Base-by-base conservation (phyloP, 1,140 invertebrate genomes). In the Colletes latitarsis region DNA sequence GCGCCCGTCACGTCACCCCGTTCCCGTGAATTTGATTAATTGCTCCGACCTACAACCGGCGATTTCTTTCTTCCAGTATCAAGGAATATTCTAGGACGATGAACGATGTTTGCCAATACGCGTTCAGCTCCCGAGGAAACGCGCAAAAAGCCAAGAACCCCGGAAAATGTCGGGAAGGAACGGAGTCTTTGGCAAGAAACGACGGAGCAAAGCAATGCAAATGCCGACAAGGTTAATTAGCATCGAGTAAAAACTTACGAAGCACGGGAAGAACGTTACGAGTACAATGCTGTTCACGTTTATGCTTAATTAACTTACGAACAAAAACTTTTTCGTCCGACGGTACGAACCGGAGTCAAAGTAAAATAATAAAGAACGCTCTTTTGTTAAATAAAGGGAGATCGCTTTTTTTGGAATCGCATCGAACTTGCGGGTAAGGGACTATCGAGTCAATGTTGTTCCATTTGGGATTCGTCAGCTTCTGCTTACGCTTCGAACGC, bases 21-120 rank as follows among this genome's bases (percentile, higher is more conserved):
- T 73, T 64, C 60, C 30, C 60, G 60, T 14, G 41, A 49, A 66
- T 79, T 79, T 79, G 77, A 79, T 79, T 73, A 73, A 79, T 73
- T 71, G 21, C 57, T 15, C 3, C 52, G 77, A 73, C 69, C 77
- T 39, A 30, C 6, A n/a, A 1, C 0, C 6, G 2, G 3, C 43
- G 75, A 77, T 69, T 77, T 77, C 75, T 69, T 77, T 60, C 66
- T 12, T 43, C 14, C 21, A 30, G 43, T 52, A 62, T 17, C 41
- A n/a, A 62, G 46, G 10, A 70, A 15, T 10, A 46, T 5, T n/a
- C 5, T 9, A 39, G 39, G 6, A 6, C 21, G 19, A n/a, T 53
- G 10, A 1, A 73, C 41, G 46, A 58, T 58, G 9, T 49, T 63
- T 39, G 41, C 14, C 19, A 30, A 68, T 43, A 71, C 14, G n/a